Evolutionary conservation across 1,140 invertebrate species (phyloP), one percentile per base, ranked within the genome.

Genomic region (Heliconius hermathena): DNA sequence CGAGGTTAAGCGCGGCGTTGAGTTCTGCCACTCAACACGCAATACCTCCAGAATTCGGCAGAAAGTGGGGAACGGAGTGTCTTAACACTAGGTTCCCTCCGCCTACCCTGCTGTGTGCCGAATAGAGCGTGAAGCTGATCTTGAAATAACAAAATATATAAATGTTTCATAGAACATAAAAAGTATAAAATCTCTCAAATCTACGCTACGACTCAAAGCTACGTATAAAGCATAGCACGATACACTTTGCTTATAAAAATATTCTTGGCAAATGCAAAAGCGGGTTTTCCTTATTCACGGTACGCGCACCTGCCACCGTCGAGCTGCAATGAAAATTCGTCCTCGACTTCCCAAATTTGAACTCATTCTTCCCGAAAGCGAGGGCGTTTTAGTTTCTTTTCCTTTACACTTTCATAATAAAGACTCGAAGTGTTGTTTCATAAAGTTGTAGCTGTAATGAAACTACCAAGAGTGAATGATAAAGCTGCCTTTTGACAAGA

Each of bases 251-350:
- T 83, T 87, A 88, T 84, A 89, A 88, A 89, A 89, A 90, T 90
- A 88, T 89, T 87, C 86, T 71, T 77, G 81, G 80, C 82, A 85
- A 85, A 85, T 81, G 83, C 79, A 81, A 80, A 76, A 82, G 81
- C 79, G 54, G 81, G 84, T 79, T 86, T 88, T 83, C 85, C 85
- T 90, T 90, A 90, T 90, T 90, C 89, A 87, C 85, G 84, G 83
- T 83, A 49, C 75, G 84, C 88, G 81, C 89, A 91, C 89, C 90
- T 91, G 90, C 85, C 85, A 82, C 82, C 79, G 79, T 78, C 77
- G 76, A 83, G 79, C 78, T 87, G 83, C 87, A 86, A 89, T 86
- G 89, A 91, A 88, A 91, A 91, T 91, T 88, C 89, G 87, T 89
- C 85, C 86, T 86, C 84, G 83, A 83, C 87, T 88, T 88, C 86